Conservation (phyloP, 2,797 vertebrate species). For the Ambastaia sidthimunki region DNA sequence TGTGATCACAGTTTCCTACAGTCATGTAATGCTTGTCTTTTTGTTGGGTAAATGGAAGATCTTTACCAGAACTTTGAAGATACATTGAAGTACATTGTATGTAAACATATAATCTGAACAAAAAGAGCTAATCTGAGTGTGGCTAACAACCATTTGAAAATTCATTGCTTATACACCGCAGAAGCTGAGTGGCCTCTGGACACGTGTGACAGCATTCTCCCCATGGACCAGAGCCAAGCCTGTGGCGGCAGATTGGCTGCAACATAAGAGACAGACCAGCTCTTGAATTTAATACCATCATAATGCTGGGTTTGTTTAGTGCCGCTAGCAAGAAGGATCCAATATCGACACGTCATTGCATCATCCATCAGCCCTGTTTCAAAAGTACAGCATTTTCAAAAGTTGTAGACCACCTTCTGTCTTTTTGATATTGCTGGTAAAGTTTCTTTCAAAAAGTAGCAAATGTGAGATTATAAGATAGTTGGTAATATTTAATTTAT, state of each 20-base stretch:
- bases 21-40: background rate
- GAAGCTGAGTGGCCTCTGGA: slow-evolving; percentile 24
- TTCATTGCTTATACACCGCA: slow-evolving; percentile 6
- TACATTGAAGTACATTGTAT: background rate
- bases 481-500: slow-evolving; percentile 12
- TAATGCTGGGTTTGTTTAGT: slow-evolving; percentile 44
- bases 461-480: slow-evolving; percentile 13
- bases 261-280: slow-evolving; percentile 30
- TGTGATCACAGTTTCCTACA: background rate
- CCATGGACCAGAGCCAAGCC: slow-evolving; percentile 27
- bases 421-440: slow-evolving; percentile 24
- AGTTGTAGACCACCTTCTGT: background rate
- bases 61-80: background rate
- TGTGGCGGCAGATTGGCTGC: slow-evolving; percentile 38
- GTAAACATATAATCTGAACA: slow-evolving; percentile 33
- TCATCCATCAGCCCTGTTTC: slow-evolving; percentile 37
- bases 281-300: slow-evolving; percentile 46
- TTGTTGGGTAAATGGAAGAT: background rate
- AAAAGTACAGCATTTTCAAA: background rate
- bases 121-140: slow-evolving; percentile 14
- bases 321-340: slow-evolving; percentile 36
- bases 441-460: background rate
- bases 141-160: slow-evolving; percentile 24
- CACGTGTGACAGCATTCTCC: slow-evolving; percentile 26
- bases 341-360: slow-evolving; percentile 37